These are phyloP conservation scores for Nannoperca obscura DNA, from an alignment of 2,797 vertebrate genomes.

Conservation along the genomic window DNA sequence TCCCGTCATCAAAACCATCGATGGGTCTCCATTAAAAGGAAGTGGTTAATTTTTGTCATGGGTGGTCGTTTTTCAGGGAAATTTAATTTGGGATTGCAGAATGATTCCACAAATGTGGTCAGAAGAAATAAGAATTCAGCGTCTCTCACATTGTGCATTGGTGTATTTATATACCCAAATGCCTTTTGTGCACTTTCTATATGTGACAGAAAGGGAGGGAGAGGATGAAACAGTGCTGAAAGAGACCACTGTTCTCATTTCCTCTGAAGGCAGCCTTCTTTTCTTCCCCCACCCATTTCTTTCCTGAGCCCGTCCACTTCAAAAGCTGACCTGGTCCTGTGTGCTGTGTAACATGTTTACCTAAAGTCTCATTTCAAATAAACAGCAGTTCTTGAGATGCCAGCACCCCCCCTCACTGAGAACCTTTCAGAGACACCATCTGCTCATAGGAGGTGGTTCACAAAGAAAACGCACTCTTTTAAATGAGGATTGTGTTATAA, in stretches of 20 bases:
- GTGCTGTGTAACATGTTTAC: conserved; percentile 82
- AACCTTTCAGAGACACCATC: conserved; percentile 75
- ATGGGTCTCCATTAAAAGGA: conserved; percentile 55
- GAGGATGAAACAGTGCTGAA: conserved; percentile 78
- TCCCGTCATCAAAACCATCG: conserved; percentile 75
- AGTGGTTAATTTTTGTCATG: conserved; percentile 66
- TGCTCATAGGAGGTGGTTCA: conserved; percentile 61
- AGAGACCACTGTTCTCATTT: conserved; percentile 84
- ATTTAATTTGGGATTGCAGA: conserved; percentile 38
- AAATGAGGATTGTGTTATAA: conserved; percentile 43
- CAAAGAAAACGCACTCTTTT: conserved; percentile 47
- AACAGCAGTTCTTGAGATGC: conserved; percentile 79
- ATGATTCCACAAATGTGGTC: conserved; percentile 20
- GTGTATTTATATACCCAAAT: conserved; percentile 57
- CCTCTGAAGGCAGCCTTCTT: conserved; percentile 81
- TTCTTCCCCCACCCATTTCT: conserved; percentile 79
- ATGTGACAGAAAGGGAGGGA: conserved; percentile 71
- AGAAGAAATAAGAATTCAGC: conserved; percentile 23
- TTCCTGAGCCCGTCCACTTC: conserved; percentile 80
- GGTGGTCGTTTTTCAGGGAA: conserved; percentile 48
- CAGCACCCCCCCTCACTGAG: conserved; percentile 59
- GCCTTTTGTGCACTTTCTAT: conserved; percentile 74
- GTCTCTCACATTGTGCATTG: conserved; percentile 18
- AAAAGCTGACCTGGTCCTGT: conserved; percentile 82
- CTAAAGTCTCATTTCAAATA: conserved; percentile 85